These are phyloP conservation scores for Drosophila pseudoananassae DNA, from an alignment of 1,140 invertebrate species.

Conservation along the genomic window DNA sequence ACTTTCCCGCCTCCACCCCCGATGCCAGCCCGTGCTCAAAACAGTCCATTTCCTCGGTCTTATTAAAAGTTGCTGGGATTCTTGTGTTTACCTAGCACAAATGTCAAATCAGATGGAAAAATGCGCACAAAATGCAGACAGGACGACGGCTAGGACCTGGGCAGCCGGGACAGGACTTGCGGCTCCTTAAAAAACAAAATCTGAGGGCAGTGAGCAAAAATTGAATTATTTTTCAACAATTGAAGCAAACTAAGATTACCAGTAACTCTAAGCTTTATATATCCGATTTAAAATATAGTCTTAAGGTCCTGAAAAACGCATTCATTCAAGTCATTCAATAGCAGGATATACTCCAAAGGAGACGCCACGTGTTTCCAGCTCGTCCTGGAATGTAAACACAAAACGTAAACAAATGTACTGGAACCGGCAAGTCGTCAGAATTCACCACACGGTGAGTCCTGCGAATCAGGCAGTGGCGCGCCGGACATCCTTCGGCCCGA, in stretches of 20 bases:
- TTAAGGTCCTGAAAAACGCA: too few species aligned
- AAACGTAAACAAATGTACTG: slow-evolving; percentile 63
- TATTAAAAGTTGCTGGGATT: slow-evolving; percentile 51
- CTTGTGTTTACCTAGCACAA: slow-evolving; percentile 52
- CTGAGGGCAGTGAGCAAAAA: too few species aligned
- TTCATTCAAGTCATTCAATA: slow-evolving; percentile 9
- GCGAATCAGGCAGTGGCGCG: background rate
- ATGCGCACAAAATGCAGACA: slow-evolving; percentile 31
- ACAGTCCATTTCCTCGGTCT: slow-evolving; percentile 44
- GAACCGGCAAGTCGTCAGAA: slow-evolving; percentile 14
- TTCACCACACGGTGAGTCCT: slow-evolving; percentile 46
- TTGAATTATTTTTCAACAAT: too few species aligned
- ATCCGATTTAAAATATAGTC: too few species aligned
- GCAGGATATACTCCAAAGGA: background rate
- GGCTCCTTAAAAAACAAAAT: background rate
- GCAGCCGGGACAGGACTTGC: background rate
- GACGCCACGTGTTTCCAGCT: slow-evolving; percentile 27
- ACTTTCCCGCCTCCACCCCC: background rate
- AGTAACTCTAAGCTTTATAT: too few species aligned
- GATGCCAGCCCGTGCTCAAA: slow-evolving; percentile 1
- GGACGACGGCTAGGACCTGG: slow-evolving; percentile 1
- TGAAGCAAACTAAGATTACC: too few species aligned
- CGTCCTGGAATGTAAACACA: slow-evolving; percentile 64
- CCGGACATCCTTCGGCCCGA: slow-evolving; percentile 2
- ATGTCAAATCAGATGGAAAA: slow-evolving; percentile 51